These are phyloP conservation scores for Clitarchus hookeri DNA, from an alignment of 2,888 invertebrate genomes.

Conservation along the genomic window DNA sequence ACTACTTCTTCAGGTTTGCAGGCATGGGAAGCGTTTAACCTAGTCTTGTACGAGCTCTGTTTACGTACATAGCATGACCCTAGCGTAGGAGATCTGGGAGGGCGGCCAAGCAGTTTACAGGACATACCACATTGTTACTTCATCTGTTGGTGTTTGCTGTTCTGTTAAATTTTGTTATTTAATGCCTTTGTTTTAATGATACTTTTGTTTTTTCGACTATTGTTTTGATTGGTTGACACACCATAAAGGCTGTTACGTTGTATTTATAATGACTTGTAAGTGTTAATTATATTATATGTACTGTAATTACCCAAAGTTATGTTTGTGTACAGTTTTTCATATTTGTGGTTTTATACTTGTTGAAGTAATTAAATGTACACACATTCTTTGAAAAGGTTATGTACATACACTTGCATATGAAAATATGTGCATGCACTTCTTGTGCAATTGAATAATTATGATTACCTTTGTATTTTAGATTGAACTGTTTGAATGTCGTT, in stretches of 20 bases:
- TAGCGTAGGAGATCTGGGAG: neutral
- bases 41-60: constrained; percentile 8
- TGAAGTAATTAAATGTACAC: neutral
- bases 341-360: neutral
- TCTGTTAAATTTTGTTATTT: neutral
- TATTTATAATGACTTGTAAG: neutral
- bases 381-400: neutral
- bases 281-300: neutral
- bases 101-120: neutral
- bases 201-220: neutral
- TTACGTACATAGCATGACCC: neutral
- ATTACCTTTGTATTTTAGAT: neutral
- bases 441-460: neutral
- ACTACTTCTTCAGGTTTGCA: constrained; percentile 2
- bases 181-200: neutral
- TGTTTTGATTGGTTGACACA: neutral
- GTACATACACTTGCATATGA: neutral
- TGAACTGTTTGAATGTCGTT: neutral
- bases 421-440: neutral
- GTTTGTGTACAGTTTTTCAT: constrained; percentile 1
- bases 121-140: neutral
- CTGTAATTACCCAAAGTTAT: neutral
- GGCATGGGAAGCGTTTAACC: neutral
- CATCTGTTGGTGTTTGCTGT: neutral
- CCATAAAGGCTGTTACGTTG: neutral